Base-by-base conservation (phyloP, 2,888 invertebrate genomes). In the Drosophila longiperda region DNA sequence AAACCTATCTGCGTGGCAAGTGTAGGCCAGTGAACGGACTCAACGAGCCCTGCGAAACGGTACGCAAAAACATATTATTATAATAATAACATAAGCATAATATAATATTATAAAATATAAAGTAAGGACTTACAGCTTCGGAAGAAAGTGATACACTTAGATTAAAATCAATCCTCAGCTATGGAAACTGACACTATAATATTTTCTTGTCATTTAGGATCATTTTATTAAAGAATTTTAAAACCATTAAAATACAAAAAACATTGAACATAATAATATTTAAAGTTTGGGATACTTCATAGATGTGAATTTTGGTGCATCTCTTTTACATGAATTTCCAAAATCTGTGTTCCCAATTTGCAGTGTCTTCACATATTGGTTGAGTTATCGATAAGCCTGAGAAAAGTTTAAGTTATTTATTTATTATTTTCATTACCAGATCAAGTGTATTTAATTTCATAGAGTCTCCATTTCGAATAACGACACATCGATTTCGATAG, bases 1-100 rank as follows among this genome's bases (percentile, higher is more conserved):
- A 91, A 76, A 92, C 86, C 72, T 93, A 92, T 90, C 83, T 93
- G 75, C 85, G 89, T 70, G 93, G 93, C 78, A 90, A 91, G 81
- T 93, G 93, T 89, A 87, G 91, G 75, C 87, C 83, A 84, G 73
- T 93, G 75, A 92, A 91, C 66, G 89, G 88, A 82, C 87, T 93
- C 61, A 85, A 89, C 76, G 89, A 91, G 77, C 78, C 82, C 73
- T 93, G 93, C 81, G 84, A 91, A 61, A 89, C 91, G 83, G 92
- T 92, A 78, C 3, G 55, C 20, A 42, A 4, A 9, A 1, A 26
- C 26, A 15, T 49, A 49, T 49, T 26, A 49, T 9, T 17, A 49
- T 9, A 49, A 1, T 26, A 17, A 26, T 26, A 29, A 17, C 8
- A 49, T 17, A 26, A 17, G 11, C n/a, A 17, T 26, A 49, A 17